Evolutionary conservation across 2,113 vertebrate genomes (phyloP).

Genomic region (Dicaeum eximium): DNA sequence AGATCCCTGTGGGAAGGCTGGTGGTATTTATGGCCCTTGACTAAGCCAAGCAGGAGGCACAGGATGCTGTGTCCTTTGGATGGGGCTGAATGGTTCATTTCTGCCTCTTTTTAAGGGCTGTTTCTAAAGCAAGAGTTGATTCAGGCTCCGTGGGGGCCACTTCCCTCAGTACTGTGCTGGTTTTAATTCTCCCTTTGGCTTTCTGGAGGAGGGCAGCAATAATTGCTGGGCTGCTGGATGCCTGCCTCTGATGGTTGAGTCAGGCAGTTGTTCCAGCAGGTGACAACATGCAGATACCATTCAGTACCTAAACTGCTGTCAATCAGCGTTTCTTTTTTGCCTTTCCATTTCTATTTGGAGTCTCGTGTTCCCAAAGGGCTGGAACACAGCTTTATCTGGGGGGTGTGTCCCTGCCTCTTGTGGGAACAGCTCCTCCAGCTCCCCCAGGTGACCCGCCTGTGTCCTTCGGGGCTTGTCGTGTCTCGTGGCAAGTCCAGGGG

Average conservation of each 20-base stretch:
- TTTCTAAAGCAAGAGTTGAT: background rate
- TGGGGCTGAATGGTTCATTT: slow-evolving; percentile 8
- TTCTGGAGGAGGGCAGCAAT: background rate
- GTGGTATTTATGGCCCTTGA: slow-evolving; percentile 23
- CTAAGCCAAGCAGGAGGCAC: background rate
- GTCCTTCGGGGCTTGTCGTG: background rate
- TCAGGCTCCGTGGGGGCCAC: background rate
- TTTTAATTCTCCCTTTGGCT: slow-evolving; percentile 12
- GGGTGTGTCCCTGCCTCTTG: background rate
- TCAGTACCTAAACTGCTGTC: background rate
- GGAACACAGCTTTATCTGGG: background rate
- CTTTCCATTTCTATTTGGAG: background rate
- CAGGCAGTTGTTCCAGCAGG: background rate
- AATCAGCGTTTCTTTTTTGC: background rate
- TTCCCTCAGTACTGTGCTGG: background rate
- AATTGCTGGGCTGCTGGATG: slow-evolving; percentile 7
- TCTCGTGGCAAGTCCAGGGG: background rate
- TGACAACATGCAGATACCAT: background rate
- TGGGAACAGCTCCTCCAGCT: background rate
- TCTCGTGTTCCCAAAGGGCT: background rate
- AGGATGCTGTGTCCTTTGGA: background rate
- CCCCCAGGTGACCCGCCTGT: background rate
- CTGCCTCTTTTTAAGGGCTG: background rate
- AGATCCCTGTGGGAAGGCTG: background rate
- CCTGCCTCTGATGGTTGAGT: background rate